Base-by-base conservation (phyloP, 2,113 vertebrate genomes). In the Grammatotria lemairii region DNA sequence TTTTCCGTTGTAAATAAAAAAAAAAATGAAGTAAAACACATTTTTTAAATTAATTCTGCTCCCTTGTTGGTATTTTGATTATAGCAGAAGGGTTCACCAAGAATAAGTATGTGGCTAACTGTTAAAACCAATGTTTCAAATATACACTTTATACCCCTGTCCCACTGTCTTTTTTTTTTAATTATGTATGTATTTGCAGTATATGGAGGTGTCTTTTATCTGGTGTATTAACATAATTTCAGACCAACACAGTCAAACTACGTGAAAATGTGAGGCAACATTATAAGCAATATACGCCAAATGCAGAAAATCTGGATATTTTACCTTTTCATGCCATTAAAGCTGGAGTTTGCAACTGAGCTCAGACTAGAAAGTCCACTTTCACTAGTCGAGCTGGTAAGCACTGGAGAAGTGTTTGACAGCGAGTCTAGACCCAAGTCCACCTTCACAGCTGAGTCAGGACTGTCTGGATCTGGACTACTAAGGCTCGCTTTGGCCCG, bases 401-500 rank as follows among this genome's bases (percentile, higher is more conserved):
- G 91, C 6, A 96, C 95, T 11, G 96, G 97, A 12, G 97, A 97
- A 2, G 94, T 94, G 2, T 92, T 95, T 0, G 95, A 96, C 1
- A 95, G 93, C 0, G 96, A 97, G 14, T 97, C 97, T 42, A 92
- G 49, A 8, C 89, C 82, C 8, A 96, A 84, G 3, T 97, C 97
- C 0, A 96, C 91, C 79, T 93, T 97, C 47, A 97, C 55, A 0
- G 96, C 97, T 0, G 97, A 97, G 80, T 98, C 97, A 0, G 97
- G 97, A 63, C 98, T 99, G 85, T 97, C 97, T 5, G 96, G 96
- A 14, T 97, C 97, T 13, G 95, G 95, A 23, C 96, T 58, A 83
- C 95, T 95, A 57, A 96, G 91, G 85, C 95, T 97, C 5, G 97
- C 95, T 92, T 97, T 97, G 0, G 98, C 98, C 84, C 97, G 96